These are phyloP conservation scores for Tapera naevia DNA, from an alignment of 2,797 vertebrate genomes.

Conservation along the genomic window DNA sequence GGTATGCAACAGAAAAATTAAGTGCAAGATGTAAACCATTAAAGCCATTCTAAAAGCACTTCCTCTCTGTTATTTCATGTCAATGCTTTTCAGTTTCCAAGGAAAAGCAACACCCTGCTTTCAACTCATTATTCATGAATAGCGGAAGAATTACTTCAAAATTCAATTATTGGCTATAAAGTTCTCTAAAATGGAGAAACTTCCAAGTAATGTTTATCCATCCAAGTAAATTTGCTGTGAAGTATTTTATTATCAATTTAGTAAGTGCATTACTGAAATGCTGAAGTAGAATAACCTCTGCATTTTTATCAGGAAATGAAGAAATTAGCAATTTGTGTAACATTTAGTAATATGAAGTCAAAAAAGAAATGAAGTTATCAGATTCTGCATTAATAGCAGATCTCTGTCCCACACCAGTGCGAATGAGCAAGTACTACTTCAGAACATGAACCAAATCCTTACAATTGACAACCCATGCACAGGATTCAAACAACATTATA, in stretches of 20 bases:
- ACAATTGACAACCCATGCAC: fast-evolving
- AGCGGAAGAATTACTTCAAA: neutral
- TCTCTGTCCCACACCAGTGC: neutral
- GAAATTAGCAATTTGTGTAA: neutral
- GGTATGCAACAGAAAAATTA: neutral
- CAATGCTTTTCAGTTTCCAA: neutral
- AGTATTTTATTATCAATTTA: neutral
- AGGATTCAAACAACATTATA: neutral
- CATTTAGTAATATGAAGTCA: neutral
- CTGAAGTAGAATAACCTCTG: neutral
- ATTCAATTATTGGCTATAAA: neutral
- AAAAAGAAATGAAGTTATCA: neutral
- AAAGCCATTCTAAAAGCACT: neutral
- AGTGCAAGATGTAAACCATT: neutral
- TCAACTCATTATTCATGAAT: neutral
- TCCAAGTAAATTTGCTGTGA: neutral
- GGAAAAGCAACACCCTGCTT: neutral
- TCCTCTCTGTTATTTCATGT: neutral
- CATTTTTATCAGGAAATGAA: neutral
- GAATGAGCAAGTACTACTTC: neutral
- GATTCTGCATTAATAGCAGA: neutral
- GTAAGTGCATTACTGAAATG: neutral
- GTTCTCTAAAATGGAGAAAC: neutral
- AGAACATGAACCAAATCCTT: neutral
- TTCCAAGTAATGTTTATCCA: neutral